A percentile compares a stretch with the other conserved stretches of the same genome.
Conservation (phyloP, 2,888 invertebrate species). For the Camptogramma bilineatum region DNA sequence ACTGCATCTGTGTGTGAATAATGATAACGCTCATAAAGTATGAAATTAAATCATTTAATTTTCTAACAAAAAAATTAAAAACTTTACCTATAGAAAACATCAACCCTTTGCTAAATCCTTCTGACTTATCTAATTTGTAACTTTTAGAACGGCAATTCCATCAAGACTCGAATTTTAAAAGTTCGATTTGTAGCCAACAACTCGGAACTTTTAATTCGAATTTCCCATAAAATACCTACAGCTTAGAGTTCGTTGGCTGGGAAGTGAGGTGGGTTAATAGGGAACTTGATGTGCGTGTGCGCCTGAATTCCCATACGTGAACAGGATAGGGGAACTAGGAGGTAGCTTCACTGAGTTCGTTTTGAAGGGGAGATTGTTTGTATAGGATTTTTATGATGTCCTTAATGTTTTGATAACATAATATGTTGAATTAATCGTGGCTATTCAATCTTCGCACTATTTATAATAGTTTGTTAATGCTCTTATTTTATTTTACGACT, state of each 20-base stretch:
- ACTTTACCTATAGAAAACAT: too few species aligned
- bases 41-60: too few species aligned
- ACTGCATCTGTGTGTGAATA: too few species aligned
- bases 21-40: too few species aligned
- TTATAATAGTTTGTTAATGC: not conserved
- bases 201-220: constrained; percentile 62
- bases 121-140: too few species aligned
- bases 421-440: not conserved
- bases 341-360: constrained; percentile 69
- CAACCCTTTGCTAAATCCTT: too few species aligned
- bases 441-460: not conserved
- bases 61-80: too few species aligned
- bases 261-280: constrained; percentile 45
- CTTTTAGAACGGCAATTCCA: constrained; percentile 32
- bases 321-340: constrained; percentile 69
- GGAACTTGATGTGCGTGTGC: constrained; percentile 64
- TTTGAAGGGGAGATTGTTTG: constrained; percentile 14
- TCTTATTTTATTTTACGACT: too few species aligned
- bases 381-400: not conserved
- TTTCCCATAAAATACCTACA: constrained; percentile 64
- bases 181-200: constrained; percentile 46
- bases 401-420: not conserved
- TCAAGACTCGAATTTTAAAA: constrained; percentile 58
- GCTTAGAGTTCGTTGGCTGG: constrained; percentile 51
- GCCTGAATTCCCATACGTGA: constrained; percentile 76